These are phyloP conservation scores for Micrasema longulum DNA, from an alignment of 1,140 invertebrate species.

Conservation along the genomic window DNA sequence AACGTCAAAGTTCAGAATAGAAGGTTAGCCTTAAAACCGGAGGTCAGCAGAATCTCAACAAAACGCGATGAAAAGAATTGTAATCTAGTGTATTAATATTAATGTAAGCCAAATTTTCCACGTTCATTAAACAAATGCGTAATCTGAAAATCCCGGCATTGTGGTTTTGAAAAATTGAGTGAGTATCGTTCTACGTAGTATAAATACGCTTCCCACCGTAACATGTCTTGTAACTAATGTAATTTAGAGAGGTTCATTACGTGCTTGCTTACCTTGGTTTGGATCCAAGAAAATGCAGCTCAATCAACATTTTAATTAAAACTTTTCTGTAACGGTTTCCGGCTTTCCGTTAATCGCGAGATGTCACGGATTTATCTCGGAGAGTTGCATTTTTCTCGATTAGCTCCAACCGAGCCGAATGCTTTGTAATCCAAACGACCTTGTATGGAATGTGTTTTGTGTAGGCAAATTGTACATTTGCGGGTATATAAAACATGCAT, in stretches of 20 bases:
- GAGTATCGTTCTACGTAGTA: too few species aligned
- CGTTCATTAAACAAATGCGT: too few species aligned
- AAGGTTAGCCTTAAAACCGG: too few species aligned
- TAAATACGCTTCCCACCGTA: too few species aligned
- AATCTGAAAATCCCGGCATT: too few species aligned
- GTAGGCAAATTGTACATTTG: constrained; percentile 9
- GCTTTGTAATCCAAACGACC: not conserved
- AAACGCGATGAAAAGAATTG: too few species aligned
- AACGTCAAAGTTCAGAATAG: too few species aligned
- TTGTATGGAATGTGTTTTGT: not conserved
- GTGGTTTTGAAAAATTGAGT: too few species aligned
- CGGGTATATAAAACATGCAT: not conserved
- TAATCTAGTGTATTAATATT: too few species aligned
- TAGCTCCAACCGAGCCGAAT: not conserved
- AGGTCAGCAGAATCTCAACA: too few species aligned
- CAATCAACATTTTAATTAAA: not conserved
- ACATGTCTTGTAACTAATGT: too few species aligned
- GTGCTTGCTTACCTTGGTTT: constrained; percentile 4
- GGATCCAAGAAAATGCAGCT: constrained; percentile 22
- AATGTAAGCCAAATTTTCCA: too few species aligned
- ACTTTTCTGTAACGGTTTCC: not conserved
- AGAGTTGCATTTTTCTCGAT: not conserved
- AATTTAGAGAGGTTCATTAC: constrained; percentile 20
- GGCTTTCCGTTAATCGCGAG: not conserved
- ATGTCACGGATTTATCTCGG: not conserved